Conservation (phyloP, 2,888 invertebrate genomes). For the Polydrusus cervinus region DNA sequence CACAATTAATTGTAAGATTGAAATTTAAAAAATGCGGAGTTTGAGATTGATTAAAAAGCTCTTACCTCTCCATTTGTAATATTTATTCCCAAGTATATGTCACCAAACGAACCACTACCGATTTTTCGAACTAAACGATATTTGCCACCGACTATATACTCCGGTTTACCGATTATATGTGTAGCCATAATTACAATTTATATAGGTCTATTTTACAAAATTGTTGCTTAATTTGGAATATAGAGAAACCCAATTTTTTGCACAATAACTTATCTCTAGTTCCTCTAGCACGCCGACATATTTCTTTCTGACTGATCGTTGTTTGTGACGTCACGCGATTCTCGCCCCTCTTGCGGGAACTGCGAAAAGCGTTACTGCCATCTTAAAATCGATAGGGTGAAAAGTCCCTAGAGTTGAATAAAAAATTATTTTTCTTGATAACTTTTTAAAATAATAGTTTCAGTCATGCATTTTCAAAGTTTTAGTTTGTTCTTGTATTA, state of each 20-base stretch:
- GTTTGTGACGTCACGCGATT: slow-evolving; percentile 65
- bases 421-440: too few relatives aligned
- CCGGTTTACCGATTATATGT: slow-evolving; percentile 73
- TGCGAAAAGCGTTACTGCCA: slow-evolving; percentile 11
- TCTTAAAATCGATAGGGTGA: slow-evolving; percentile 22
- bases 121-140: slow-evolving; percentile 97
- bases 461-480: too few relatives aligned
- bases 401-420: slow-evolving; percentile 10
- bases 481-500: too few relatives aligned
- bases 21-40: not conserved
- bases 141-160: slow-evolving; percentile 92
- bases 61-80: slow-evolving; percentile 91
- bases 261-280: slow-evolving; percentile 71
- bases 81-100: slow-evolving; percentile 97
- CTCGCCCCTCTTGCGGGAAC: slow-evolving; percentile 40
- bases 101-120: slow-evolving; percentile 99
- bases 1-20: not conserved
- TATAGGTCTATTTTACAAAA: slow-evolving; percentile 66
- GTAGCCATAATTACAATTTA: slow-evolving; percentile 70
- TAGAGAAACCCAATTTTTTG: slow-evolving; percentile 68
- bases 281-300: slow-evolving; percentile 76
- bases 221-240: slow-evolving; percentile 69
- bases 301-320: slow-evolving; percentile 70
- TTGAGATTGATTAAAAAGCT: not conserved
- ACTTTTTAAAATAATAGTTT: too few relatives aligned